Conservation (phyloP, 2,888 invertebrate genomes). For the Aphrophora alni region DNA sequence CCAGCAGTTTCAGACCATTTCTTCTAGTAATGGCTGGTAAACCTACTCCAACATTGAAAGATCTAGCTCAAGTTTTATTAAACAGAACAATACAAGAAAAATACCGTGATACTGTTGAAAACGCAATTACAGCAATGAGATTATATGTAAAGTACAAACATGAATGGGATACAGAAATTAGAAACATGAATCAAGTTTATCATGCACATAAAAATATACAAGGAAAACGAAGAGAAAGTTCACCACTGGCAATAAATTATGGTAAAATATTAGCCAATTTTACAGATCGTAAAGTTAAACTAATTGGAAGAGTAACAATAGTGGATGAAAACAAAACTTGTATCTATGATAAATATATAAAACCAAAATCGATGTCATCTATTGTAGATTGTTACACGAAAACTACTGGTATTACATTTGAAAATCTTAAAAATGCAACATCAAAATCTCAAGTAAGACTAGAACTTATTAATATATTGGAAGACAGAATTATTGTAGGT, state of each 20-base stretch:
- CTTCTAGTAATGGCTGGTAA: background rate
- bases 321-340: background rate
- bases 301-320: background rate
- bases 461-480: background rate
- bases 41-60: background rate
- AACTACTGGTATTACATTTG: background rate
- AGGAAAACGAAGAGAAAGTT: background rate
- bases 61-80: background rate
- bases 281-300: background rate
- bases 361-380: background rate
- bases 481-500: background rate
- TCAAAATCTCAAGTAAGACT: background rate
- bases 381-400: background rate
- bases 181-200: background rate
- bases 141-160: background rate
- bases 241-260: background rate
- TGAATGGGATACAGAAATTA: background rate
- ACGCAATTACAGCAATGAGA: background rate
- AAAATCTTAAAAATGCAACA: background rate
- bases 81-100: background rate
- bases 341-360: background rate
- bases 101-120: background rate
- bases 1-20: background rate
- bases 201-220: background rate
- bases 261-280: background rate